Evolutionary conservation across 2,113 vertebrate species (phyloP).

Genomic region (Bubo blakistoni): DNA sequence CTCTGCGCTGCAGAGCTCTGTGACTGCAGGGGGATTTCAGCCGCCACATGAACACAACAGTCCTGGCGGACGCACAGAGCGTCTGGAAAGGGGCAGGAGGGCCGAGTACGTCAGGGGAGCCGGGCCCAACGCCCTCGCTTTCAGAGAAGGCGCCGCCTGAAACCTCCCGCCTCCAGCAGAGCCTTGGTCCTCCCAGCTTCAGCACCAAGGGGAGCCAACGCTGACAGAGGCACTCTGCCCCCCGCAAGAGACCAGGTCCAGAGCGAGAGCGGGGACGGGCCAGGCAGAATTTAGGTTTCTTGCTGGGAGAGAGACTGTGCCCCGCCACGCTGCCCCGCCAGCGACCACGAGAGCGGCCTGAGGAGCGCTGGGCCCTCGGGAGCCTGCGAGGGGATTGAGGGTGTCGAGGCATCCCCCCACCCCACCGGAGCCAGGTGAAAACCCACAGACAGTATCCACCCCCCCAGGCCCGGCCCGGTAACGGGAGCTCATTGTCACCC

Average conservation of each 20-base stretch:
- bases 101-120: neutral
- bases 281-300: neutral
- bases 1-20: neutral
- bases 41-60: neutral
- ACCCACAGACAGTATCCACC: too few relatives aligned
- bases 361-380: neutral
- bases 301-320: neutral
- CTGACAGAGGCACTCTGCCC: fast-evolving
- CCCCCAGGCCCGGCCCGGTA: too few relatives aligned
- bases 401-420: too few relatives aligned
- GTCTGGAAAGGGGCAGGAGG: neutral
- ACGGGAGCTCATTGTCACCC: fast-evolving
- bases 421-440: too few relatives aligned
- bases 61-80: neutral
- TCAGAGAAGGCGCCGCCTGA: neutral
- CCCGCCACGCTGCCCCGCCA: neutral
- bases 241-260: neutral
- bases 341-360: neutral
- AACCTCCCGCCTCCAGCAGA: neutral
- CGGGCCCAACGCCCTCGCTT: neutral
- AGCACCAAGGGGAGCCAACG: neutral
- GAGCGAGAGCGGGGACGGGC: fast-evolving
- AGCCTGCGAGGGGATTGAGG: too few relatives aligned
- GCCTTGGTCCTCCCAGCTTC: neutral
- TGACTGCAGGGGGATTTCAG: neutral